Base-by-base conservation (phyloP, 1,140 invertebrate species). In the Anagrus nilaparvatae region DNA sequence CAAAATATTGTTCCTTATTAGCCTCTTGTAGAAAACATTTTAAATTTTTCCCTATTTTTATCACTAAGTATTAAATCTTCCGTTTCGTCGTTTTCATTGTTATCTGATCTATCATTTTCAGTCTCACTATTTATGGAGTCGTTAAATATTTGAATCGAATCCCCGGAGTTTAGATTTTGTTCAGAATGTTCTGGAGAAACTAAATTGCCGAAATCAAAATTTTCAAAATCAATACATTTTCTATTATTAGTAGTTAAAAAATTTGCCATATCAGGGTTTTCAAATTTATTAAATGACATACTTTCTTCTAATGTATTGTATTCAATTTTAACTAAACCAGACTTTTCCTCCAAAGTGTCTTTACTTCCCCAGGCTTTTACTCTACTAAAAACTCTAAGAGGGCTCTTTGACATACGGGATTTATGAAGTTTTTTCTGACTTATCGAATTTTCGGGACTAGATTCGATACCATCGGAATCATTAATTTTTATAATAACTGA, bases 221-320 rank as follows among this genome's bases (percentile, higher is more conserved):
- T 64, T 21, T 67, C 66, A 21, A 69, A 69, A 38, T 69, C 66
- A 25, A 69, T 60, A 3, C 63, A 61, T 17, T 69, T 60, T 3
- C 66, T 59, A 4, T 63, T 66, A 38, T 65, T 64, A 0, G 63
- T 61, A 7, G 55, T 40, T 2, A 69, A 48, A 13, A 60, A 69
- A n/a, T 56, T 59, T 0, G 66, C 62, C 3, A 52, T 54, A 3
- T 32, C 39, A 1, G 32, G 38, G 24, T n/a, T 16, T 6, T 49
- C 44, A 14, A 46, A 20, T 28, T 33, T 40, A 20, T 36, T 21
- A 20, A 41, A 13, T 0, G 17, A 29, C 4, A 43, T n/a, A 13
- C 41, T 46, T 20, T 62, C 54, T 27, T 61, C 55, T 24, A 58
- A 32, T 16, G 52, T 54, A 12, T 39, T 60, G 34, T 63, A 64